These are phyloP conservation scores for Oryzias sinensis DNA, from an alignment of 2,797 vertebrate genomes.

Conservation along the genomic window DNA sequence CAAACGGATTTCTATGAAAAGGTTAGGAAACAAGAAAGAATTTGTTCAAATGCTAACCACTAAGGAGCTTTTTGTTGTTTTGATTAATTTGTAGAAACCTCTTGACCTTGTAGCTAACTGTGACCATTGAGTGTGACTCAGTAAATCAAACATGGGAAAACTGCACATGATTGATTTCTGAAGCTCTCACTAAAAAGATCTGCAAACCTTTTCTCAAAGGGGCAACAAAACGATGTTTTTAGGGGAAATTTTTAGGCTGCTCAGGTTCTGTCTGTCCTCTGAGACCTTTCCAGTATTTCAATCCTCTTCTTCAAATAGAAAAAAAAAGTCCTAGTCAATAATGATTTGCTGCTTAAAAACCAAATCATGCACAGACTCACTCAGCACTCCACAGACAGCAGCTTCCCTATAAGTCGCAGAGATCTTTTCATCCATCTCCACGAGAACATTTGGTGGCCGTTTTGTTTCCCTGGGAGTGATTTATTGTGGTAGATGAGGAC, in stretches of 20 bases:
- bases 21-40: background rate
- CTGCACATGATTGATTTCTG: constrained; percentile 20
- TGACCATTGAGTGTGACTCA: background rate
- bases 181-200: constrained; percentile 36
- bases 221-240: constrained; percentile 19
- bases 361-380: constrained; percentile 35
- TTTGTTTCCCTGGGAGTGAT: constrained; percentile 47
- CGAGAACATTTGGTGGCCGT: constrained; percentile 18
- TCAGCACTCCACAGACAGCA: constrained; percentile 12
- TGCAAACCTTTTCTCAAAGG: background rate
- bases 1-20: constrained; percentile 17
- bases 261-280: constrained; percentile 33
- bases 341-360: constrained; percentile 51
- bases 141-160: constrained; percentile 2
- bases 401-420: constrained; percentile 27
- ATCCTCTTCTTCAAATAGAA: constrained; percentile 23
- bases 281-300: constrained; percentile 15
- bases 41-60: too few species aligned
- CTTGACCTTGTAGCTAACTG: constrained; percentile 6
- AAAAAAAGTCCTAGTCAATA: constrained; percentile 42
- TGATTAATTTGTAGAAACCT: background rate
- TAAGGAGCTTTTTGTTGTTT: background rate
- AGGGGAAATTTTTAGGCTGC: constrained; percentile 29
- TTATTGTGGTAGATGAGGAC: constrained; percentile 38
- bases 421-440: constrained; percentile 21